These are phyloP conservation scores for Smutsia gigantea DNA, from an alignment of 2,797 vertebrate species.

Conservation along the genomic window DNA sequence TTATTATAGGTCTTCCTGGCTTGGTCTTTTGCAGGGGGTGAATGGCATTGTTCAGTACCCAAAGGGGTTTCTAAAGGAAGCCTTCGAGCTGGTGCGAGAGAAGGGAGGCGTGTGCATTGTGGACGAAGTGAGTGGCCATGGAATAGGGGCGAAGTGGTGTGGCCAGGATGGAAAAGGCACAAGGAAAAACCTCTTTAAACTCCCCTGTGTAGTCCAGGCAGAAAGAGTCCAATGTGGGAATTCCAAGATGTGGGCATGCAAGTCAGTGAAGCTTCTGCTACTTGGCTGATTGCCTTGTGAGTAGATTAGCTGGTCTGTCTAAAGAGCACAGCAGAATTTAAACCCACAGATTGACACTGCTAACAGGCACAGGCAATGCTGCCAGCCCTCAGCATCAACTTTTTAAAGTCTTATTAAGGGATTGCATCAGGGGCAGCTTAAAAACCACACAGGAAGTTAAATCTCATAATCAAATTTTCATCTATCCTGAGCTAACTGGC, in stretches of 20 bases:
- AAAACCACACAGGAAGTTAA: not conserved
- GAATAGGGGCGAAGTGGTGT: rapidly evolving
- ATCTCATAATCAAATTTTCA: not conserved
- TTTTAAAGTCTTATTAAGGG: not conserved
- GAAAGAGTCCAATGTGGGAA: not conserved
- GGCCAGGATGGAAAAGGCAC: rapidly evolving
- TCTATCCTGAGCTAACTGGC: not conserved
- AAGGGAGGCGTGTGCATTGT: slow-evolving; percentile 94
- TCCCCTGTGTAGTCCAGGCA: not conserved
- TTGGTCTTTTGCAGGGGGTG: slow-evolving; percentile 88
- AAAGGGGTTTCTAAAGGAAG: slow-evolving; percentile 93
- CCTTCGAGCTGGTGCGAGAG: slow-evolving; percentile 91
- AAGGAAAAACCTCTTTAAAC: not conserved
- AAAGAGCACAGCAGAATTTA: not conserved
- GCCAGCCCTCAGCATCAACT: too few species aligned
- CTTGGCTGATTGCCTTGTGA: not conserved
- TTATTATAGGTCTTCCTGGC: not conserved
- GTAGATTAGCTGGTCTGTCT: not conserved
- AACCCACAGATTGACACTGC: not conserved
- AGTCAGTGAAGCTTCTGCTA: not conserved
- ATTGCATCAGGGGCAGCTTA: not conserved
- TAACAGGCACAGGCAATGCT: not conserved
- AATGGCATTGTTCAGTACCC: slow-evolving; percentile 95
- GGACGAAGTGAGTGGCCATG: slow-evolving; percentile 91
- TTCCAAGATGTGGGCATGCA: not conserved